A percentile compares a stretch with the other conserved stretches of the same genome.
phyloP scores from a whole-genome alignment of 2,888 invertebrate species.

The Drymonia ruficornis region DNA sequence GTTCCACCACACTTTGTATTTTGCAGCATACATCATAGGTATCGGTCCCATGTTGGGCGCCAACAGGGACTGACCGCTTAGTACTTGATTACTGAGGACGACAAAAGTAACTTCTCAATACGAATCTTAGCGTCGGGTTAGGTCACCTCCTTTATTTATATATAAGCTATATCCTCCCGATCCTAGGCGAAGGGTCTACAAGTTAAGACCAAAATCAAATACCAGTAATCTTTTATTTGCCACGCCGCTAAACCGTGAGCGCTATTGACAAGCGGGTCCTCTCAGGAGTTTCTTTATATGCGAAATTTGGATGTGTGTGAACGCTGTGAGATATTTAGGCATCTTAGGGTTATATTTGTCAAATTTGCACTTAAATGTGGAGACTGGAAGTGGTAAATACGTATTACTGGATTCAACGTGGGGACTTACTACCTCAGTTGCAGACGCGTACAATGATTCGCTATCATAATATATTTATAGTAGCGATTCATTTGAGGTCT shows the following conservation, averaged over 20 bases:
- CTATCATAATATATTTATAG: too few species aligned
- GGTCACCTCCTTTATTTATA: too few species aligned
- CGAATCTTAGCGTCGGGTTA: too few species aligned
- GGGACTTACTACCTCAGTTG: too few species aligned
- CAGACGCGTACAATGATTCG: too few species aligned
- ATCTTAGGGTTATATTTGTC: slow-evolving; percentile 22
- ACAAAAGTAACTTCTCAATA: too few species aligned
- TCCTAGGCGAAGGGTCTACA: background rate
- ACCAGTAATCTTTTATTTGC: slow-evolving; percentile 4
- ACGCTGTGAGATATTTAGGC: slow-evolving; percentile 25
- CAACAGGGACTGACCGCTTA: slow-evolving; percentile 58
- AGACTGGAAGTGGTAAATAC: slow-evolving; percentile 23
- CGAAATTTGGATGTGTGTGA: slow-evolving; percentile 47
- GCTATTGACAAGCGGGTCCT: background rate
- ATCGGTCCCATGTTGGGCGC: slow-evolving; percentile 61
- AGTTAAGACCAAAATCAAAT: background rate
- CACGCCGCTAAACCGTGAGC: background rate
- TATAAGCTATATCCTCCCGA: background rate
- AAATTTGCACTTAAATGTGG: slow-evolving; percentile 14
- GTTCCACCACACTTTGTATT: background rate
- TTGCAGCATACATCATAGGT: slow-evolving; percentile 6
- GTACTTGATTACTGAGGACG: too few species aligned
- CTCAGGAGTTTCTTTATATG: slow-evolving; percentile 35
- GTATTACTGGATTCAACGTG: too few species aligned
- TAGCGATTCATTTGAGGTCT: too few species aligned